Evolutionary conservation across 92 coral and sea anemone genomes (phyloP), one percentile per base, ranked within the genome.

Genomic region (Zoanthus sociatus): DNA sequence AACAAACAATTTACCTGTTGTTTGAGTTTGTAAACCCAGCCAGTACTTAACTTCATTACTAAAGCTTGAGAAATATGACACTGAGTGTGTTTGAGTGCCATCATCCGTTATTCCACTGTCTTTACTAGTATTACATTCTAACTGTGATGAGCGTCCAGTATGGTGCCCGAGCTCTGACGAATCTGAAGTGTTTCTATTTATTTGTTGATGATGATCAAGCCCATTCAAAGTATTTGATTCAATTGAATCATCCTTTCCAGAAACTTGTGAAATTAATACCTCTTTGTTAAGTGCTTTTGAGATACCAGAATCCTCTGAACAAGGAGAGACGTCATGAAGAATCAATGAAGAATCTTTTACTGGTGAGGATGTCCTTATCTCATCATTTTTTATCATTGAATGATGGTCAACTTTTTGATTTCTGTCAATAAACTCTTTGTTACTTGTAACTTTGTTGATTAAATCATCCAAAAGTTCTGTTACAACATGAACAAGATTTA

Each of bases 31-130:
- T 33, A 86, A 87, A 17, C 98, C 98, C 32, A 94, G 87, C 98
- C 98, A 94, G 86, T 94, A 94, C 68, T 93, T 94, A 50, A 94
- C 98, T 78, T 94, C 95, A 63, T 86, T 94, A 86, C 98, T 94
- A 12, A 94, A 69, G 67, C 86, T 92, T 70, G 94, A 71, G 30
- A 94, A 86, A 61, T 91, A 84, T 7, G 96, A 91, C 17, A 93
- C 55, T 16, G 79, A 8, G 21, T 54, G 58, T 9, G 77, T 42
- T 21, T 63, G 48, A 9, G 73, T 31, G 21, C 91, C 76, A 50
- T 73, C 82, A 7, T 60, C 78, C 6, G 83, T 88, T 44, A 88
- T 88, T 3, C 86, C 82, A 78, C 93, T 88, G 50, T 90, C 92
- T 10, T 26, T 76, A 69, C 93, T 90, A 26, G 68, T 81, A 26